These are phyloP conservation scores for Myiothlypis chrysogaster DNA, from an alignment of 2,797 vertebrate species.

Conservation along the genomic window DNA sequence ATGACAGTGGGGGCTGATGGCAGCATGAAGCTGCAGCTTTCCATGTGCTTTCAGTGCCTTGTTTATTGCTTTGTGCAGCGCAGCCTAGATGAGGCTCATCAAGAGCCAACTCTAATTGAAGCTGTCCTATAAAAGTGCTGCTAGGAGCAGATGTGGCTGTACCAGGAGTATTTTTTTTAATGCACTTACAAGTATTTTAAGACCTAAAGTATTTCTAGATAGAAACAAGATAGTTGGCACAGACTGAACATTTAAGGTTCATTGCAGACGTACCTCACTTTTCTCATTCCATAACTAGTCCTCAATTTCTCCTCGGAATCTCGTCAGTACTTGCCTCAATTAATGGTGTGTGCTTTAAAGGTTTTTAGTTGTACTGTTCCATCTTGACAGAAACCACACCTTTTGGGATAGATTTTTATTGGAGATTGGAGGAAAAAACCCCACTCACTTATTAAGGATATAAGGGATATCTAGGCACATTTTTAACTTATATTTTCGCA, in stretches of 20 bases:
- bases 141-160: slow-evolving; percentile 49
- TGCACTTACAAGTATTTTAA: slow-evolving; percentile 25
- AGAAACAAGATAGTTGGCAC: background rate
- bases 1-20: slow-evolving; percentile 17
- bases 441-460: background rate
- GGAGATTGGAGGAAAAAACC: background rate
- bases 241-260: background rate
- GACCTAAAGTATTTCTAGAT: background rate
- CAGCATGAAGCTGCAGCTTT: slow-evolving; percentile 24
- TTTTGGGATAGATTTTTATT: background rate
- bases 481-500: background rate
- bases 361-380: background rate
- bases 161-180: background rate
- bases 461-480: background rate
- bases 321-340: background rate
- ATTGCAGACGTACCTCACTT: background rate
- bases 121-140: slow-evolving; percentile 41
- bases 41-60: slow-evolving; percentile 10
- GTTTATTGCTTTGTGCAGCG: slow-evolving; percentile 31
- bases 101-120: slow-evolving; percentile 57
- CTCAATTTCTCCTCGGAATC: background rate
- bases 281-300: background rate
- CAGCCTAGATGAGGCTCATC: slow-evolving; percentile 36
- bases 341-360: background rate
- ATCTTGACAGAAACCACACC: background rate